Evolutionary conservation across 1,140 invertebrate genomes (phyloP).

Genomic region (Teleogryllus occipitalis): DNA sequence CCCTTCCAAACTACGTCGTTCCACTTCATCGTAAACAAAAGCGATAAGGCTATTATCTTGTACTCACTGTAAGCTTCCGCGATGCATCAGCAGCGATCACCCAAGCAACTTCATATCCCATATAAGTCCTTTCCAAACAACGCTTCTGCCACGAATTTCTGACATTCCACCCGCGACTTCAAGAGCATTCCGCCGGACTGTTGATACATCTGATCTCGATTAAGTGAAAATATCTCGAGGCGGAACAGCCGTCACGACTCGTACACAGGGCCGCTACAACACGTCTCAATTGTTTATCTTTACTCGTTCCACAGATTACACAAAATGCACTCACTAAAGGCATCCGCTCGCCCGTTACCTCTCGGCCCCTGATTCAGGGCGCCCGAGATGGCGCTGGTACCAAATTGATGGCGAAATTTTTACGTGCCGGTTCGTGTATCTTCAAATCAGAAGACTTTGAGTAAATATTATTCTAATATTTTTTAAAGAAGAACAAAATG

Average conservation of each 20-base stretch:
- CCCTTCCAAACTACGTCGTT: too few relatives aligned
- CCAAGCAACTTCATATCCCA: too few relatives aligned
- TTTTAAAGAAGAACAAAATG: too few relatives aligned
- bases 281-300: constrained; percentile 1
- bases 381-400: too few relatives aligned
- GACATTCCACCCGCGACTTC: background rate
- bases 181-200: background rate
- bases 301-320: background rate
- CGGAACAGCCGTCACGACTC: background rate
- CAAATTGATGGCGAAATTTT: too few relatives aligned
- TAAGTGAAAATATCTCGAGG: background rate
- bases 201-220: background rate
- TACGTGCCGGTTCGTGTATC: too few relatives aligned
- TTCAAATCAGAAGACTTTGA: too few relatives aligned
- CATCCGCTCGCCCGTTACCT: background rate
- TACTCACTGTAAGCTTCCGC: too few relatives aligned
- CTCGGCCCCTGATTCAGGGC: background rate
- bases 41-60: too few relatives aligned
- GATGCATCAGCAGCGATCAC: too few relatives aligned
- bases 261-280: background rate
- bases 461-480: too few relatives aligned
- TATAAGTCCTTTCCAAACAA: background rate
- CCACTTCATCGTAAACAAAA: too few relatives aligned
- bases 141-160: background rate
- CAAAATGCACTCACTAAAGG: background rate